Conservation (phyloP, 2,888 invertebrate species). For the Emmelina monodactyla region DNA sequence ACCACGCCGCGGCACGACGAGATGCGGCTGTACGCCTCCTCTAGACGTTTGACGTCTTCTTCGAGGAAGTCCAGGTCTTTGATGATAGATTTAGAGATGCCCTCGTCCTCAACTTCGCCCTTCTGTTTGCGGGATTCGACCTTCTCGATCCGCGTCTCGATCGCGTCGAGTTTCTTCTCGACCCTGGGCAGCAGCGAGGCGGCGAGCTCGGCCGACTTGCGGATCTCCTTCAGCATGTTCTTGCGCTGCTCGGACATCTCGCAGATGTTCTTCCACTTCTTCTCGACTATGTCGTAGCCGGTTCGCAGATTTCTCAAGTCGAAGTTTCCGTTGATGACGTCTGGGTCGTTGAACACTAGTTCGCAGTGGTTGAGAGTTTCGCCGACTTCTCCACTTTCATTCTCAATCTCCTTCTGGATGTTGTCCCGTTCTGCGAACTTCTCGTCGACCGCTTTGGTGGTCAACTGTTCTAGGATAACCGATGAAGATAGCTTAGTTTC, state of each 20-base stretch:
- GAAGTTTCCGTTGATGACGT: slow-evolving; percentile 75
- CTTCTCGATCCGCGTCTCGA: slow-evolving; percentile 68
- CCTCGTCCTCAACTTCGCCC: slow-evolving; percentile 54
- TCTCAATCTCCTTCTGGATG: slow-evolving; percentile 77
- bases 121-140: slow-evolving; percentile 48
- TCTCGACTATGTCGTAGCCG: slow-evolving; percentile 76
- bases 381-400: slow-evolving; percentile 78
- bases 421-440: slow-evolving; percentile 76
- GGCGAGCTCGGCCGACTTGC: slow-evolving; percentile 71
- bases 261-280: slow-evolving; percentile 82
- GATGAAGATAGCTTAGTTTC: slow-evolving; percentile 75
- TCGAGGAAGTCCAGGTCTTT: slow-evolving; percentile 69
- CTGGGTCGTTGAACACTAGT: slow-evolving; percentile 76
- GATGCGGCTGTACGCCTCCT: slow-evolving; percentile 74
- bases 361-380: slow-evolving; percentile 83
- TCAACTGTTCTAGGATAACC: slow-evolving; percentile 71
- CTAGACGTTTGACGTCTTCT: slow-evolving; percentile 68
- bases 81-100: slow-evolving; percentile 66
- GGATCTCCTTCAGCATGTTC: slow-evolving; percentile 40
- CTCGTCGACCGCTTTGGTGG: slow-evolving; percentile 71
- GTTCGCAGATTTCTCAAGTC: slow-evolving; percentile 72
- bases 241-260: slow-evolving; percentile 73
- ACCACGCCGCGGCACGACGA: slow-evolving; percentile 73
- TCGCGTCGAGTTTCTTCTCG: slow-evolving; percentile 66
- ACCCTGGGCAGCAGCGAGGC: slow-evolving; percentile 70